phyloP scores from a whole-genome alignment of 2,797 vertebrate species.

The Smutsia temminckii region DNA sequence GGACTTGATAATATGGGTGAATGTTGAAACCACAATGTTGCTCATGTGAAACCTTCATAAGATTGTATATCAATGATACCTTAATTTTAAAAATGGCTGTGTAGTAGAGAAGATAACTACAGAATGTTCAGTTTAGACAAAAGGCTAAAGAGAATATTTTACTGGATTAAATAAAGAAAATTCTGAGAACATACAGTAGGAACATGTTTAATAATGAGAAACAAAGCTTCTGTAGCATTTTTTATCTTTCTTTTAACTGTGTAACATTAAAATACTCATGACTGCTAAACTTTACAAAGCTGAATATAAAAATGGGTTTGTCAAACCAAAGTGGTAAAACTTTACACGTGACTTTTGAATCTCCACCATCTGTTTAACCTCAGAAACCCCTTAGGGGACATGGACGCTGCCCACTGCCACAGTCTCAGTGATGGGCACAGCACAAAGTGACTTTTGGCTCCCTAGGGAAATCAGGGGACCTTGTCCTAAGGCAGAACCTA shows the following conservation, averaged over 20 bases:
- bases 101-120: neutral
- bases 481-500: neutral
- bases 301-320: rapidly evolving
- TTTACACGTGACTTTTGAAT: neutral
- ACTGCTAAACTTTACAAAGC: neutral
- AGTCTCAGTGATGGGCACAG: neutral
- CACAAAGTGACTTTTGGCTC: neutral
- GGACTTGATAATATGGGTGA: too few relatives aligned
- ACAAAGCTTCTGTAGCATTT: neutral
- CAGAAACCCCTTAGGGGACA: neutral
- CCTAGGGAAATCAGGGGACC: neutral
- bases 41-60: too few relatives aligned
- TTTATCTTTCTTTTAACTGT: neutral
- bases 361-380: neutral
- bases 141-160: neutral
- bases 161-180: neutral
- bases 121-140: neutral
- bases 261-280: neutral
- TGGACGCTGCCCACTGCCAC: too few relatives aligned
- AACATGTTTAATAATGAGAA: neutral
- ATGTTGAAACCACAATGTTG: too few relatives aligned
- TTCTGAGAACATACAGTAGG: neutral
- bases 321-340: neutral
- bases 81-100: too few relatives aligned
- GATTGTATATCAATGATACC: too few relatives aligned